Base-by-base conservation (phyloP, 2,113 vertebrate genomes). In the Grammomys surdaster region DNA sequence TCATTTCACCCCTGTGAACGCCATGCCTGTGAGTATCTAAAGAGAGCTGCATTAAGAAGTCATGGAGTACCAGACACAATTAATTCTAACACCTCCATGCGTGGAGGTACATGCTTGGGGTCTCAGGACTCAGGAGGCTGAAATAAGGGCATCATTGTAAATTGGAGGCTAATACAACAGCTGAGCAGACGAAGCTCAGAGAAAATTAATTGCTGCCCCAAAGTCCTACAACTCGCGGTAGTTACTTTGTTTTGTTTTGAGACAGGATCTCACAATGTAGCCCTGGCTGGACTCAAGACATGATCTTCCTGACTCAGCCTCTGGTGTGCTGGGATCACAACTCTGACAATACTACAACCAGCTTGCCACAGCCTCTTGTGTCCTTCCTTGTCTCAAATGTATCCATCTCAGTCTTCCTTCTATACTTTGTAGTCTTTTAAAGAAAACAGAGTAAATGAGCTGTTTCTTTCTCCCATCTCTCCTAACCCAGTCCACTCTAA, bases 401-500 rank as follows among this genome's bases (percentile, higher is more conserved):
- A 9, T 73, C 82, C 56, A 89, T 76, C 87, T n/a, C 63, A n/a
- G 48, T 82, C 91, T 85, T 81, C 89, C 76, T 75, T 73, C 60
- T 75, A 80, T 4, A 36, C 58, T 77, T 33, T 56, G n/a, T 54
- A 31, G 65, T 91, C 88, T 91, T 89, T 48, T 75, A 89, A 72
- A 75, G 28, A 91, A 84, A 84, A 46, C 48, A 54, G 36, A 85
- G 24, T 48, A 91, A 40, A 80, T 82, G 43, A 24, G n/a, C 43
- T 96, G n/a, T 51, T 54, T 0, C 13, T 89, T n/a, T 60, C 16
- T 1, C 22, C 20, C 20, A 51, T 22, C 70, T 60, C 56, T 31
- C 20, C 43, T 60, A 89, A 76, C n/a, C 92, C 81, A 67, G 70
- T 73, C 90, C 58, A 76, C 90, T 94, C 7, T 17, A 84, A 96